Evolutionary conservation across 2,797 vertebrate species (phyloP).

Genomic region (Enteromius anoplus): DNA sequence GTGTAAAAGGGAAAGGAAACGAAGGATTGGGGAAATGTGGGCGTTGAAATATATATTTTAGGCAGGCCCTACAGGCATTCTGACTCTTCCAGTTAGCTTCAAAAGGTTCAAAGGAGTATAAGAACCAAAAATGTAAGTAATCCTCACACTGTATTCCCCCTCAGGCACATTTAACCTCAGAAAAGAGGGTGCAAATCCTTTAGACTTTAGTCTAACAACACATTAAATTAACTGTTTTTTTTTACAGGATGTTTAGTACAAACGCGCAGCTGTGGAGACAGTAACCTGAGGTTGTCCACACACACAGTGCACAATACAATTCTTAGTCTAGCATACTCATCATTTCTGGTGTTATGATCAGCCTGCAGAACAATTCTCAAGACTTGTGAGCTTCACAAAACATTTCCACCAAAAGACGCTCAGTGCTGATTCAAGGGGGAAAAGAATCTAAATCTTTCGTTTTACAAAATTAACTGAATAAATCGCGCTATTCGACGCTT

Average conservation of each 20-base stretch:
- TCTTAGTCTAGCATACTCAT: background rate
- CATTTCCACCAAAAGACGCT: background rate
- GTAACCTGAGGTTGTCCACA: slow-evolving; percentile 3
- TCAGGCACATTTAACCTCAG: slow-evolving; percentile 51
- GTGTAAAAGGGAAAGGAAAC: slow-evolving; percentile 18
- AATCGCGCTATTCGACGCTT: too few species aligned
- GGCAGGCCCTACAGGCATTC: slow-evolving; percentile 56
- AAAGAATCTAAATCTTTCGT: background rate
- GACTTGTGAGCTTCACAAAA: background rate
- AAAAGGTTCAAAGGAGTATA: slow-evolving; percentile 52
- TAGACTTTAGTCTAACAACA: slow-evolving; percentile 22
- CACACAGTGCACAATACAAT: background rate
- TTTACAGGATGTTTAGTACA: slow-evolving; percentile 6
- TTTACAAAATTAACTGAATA: background rate
- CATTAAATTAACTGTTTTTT: slow-evolving; percentile 11
- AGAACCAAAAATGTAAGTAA: slow-evolving; percentile 51
- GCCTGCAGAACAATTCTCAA: background rate
- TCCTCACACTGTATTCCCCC: slow-evolving; percentile 46
- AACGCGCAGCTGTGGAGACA: background rate
- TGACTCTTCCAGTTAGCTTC: slow-evolving; percentile 58
- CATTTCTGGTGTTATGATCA: background rate
- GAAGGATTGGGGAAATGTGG: slow-evolving; percentile 38
- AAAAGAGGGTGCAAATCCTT: background rate
- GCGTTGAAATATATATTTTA: slow-evolving; percentile 56
- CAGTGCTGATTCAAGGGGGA: slow-evolving; percentile 6